Evolutionary conservation across 2,797 vertebrate species (phyloP).

Genomic region (Oryzias dopingdopingensis): DNA sequence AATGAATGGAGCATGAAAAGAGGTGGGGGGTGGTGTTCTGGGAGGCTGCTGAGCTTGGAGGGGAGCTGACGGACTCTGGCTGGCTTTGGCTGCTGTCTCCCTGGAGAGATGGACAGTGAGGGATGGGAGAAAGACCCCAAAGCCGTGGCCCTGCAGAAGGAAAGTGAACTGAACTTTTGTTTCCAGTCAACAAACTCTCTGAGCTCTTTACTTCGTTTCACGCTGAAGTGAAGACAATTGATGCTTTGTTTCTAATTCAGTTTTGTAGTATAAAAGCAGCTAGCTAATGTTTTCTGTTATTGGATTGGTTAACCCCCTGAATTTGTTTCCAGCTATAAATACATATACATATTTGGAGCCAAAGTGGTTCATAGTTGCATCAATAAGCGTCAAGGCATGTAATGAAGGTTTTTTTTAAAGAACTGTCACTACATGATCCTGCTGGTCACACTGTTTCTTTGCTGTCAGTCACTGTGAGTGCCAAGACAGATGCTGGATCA

Average conservation of each 20-base stretch:
- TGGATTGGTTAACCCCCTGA: conserved; percentile 10
- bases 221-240: conserved; percentile 15
- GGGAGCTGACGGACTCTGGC: conserved; percentile 33
- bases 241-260: conserved; percentile 4
- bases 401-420: too few species aligned
- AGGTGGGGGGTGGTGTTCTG: conserved; percentile 30
- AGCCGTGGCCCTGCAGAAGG: conserved; percentile 61
- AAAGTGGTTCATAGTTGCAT: too few species aligned
- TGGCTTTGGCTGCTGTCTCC: conserved; percentile 49
- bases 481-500: background rate
- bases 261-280: conserved; percentile 12
- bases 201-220: conserved; percentile 25
- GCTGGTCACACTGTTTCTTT: background rate
- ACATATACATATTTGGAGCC: too few species aligned
- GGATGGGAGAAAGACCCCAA: conserved; percentile 56
- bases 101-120: conserved; percentile 55
- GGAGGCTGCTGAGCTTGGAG: conserved; percentile 22
- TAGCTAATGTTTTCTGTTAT: conserved; percentile 4
- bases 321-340: background rate
- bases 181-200: conserved; percentile 49
- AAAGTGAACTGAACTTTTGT: conserved; percentile 42
- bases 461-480: background rate
- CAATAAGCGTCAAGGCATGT: too few species aligned
- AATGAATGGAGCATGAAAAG: conserved; percentile 56
- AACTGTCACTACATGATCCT: background rate